phyloP scores from a whole-genome alignment of 2,888 invertebrate genomes.

The Erebia palarica region DNA sequence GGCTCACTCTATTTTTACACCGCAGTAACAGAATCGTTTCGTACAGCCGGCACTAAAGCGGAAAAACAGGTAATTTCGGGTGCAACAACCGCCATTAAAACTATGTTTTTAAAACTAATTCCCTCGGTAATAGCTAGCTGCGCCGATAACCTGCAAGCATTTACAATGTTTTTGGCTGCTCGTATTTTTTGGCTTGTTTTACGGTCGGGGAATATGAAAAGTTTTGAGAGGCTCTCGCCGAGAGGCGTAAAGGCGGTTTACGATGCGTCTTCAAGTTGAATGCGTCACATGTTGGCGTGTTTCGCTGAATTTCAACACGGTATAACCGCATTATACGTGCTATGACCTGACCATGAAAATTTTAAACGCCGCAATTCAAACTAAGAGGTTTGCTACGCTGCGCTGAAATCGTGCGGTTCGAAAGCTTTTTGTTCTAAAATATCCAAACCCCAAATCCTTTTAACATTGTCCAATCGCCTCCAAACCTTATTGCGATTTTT shows the following conservation, averaged over 20 bases:
- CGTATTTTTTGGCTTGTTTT: constrained; percentile 81
- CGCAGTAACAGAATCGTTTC: constrained; percentile 45
- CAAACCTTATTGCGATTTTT: constrained; percentile 61
- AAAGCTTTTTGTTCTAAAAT: constrained; percentile 59
- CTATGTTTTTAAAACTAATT: constrained; percentile 79
- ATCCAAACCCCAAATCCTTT: constrained; percentile 36
- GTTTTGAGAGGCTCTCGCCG: constrained; percentile 76
- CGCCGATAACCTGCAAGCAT: constrained; percentile 74
- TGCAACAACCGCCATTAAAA: constrained; percentile 71
- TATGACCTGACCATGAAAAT: constrained; percentile 79
- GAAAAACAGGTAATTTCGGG: constrained; percentile 61
- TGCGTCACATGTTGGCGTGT: constrained; percentile 75
- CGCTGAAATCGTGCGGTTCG: constrained; percentile 47
- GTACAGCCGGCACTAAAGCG: constrained; percentile 51
- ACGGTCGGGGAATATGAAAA: constrained; percentile 80
- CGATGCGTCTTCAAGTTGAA: constrained; percentile 78
- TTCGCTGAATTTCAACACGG: constrained; percentile 67
- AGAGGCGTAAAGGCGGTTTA: constrained; percentile 80
- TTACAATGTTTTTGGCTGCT: constrained; percentile 80
- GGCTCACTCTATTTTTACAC: constrained; percentile 56
- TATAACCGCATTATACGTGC: constrained; percentile 76
- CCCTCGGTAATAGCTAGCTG: constrained; percentile 55
- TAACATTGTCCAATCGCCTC: constrained; percentile 55
- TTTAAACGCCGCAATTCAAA: constrained; percentile 70
- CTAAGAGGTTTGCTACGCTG: constrained; percentile 53